These are phyloP conservation scores for Synergus itoensis DNA, from an alignment of 2,888 invertebrate species.

Conservation along the genomic window DNA sequence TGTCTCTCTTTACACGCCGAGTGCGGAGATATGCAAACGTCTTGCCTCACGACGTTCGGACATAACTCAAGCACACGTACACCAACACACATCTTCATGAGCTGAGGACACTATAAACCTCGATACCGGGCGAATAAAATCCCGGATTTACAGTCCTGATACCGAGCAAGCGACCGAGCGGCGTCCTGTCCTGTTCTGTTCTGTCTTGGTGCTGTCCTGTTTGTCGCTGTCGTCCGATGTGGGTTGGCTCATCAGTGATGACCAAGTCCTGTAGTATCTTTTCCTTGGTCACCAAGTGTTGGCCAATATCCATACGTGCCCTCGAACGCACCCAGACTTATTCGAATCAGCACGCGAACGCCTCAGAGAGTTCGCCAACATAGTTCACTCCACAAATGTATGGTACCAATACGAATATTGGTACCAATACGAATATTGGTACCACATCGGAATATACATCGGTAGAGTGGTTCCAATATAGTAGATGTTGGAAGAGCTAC, in stretches of 20 bases:
- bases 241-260: conserved; percentile 75
- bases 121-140: conserved; percentile 77
- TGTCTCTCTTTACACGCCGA: conserved; percentile 39
- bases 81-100: conserved; percentile 58
- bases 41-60: conserved; percentile 70
- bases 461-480: not conserved
- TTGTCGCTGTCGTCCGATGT: conserved; percentile 73
- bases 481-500: not conserved
- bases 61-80: conserved; percentile 73
- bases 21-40: conserved; percentile 74
- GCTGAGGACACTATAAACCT: conserved; percentile 76
- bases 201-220: conserved; percentile 66
- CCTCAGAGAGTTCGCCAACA: conserved; percentile 16
- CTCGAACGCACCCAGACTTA: conserved; percentile 27
- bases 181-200: conserved; percentile 69
- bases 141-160: conserved; percentile 77
- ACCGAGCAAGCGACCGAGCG: conserved; percentile 64
- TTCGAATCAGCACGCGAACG: conserved; percentile 28
- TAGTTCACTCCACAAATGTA: not conserved
- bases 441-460: not conserved
- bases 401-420: conserved; percentile 6
- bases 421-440: conserved; percentile 23
- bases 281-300: conserved; percentile 46
- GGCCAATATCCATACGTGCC: not conserved
- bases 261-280: conserved; percentile 68